Percentiles rank a stretch among this genome's conserved stretches.
Conservation (phyloP, 2,797 vertebrate genomes). For the Microctenopoma stevenorrisi region DNA sequence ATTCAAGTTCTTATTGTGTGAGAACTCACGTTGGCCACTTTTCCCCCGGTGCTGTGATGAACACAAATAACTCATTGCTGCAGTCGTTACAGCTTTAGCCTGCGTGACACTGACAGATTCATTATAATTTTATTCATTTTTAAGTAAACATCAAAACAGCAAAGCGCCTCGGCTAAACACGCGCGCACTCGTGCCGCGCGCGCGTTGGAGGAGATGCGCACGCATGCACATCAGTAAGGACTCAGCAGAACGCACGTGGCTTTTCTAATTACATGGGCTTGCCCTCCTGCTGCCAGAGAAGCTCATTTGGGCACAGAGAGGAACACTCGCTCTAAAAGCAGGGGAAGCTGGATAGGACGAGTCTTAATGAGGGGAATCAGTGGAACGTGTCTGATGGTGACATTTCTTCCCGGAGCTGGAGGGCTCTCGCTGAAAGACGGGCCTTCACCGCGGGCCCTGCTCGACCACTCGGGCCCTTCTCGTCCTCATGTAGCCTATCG, state of each 20-base stretch:
- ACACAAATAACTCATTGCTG: constrained; percentile 40
- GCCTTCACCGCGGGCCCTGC: constrained; percentile 42
- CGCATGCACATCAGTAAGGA: constrained; percentile 28
- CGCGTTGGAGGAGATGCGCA: neutral
- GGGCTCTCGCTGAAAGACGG: constrained; percentile 54
- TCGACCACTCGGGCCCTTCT: constrained; percentile 50
- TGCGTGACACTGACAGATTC: constrained; percentile 38
- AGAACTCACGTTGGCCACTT: constrained; percentile 13
- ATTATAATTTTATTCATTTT: constrained; percentile 49
- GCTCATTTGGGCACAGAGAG: constrained; percentile 59
- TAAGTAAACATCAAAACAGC: constrained; percentile 47
- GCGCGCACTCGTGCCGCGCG: neutral
- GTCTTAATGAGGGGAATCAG: constrained; percentile 73
- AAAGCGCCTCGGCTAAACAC: constrained; percentile 1
- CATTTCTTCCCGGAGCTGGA: constrained; percentile 66
- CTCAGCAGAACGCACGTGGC: constrained; percentile 40
- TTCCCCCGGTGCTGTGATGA: constrained; percentile 14
- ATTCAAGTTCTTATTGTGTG: constrained; percentile 22
- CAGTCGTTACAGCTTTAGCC: constrained; percentile 13
- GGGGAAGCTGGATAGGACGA: constrained; percentile 69
- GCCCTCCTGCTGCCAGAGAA: constrained; percentile 60
- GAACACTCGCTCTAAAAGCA: constrained; percentile 47
- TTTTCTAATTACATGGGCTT: constrained; percentile 71
- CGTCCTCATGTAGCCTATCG: constrained; percentile 45
- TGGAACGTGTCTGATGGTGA: constrained; percentile 76